Evolutionary conservation across 2,888 invertebrate genomes (phyloP).

Genomic region (Chymomyza amoena): DNA sequence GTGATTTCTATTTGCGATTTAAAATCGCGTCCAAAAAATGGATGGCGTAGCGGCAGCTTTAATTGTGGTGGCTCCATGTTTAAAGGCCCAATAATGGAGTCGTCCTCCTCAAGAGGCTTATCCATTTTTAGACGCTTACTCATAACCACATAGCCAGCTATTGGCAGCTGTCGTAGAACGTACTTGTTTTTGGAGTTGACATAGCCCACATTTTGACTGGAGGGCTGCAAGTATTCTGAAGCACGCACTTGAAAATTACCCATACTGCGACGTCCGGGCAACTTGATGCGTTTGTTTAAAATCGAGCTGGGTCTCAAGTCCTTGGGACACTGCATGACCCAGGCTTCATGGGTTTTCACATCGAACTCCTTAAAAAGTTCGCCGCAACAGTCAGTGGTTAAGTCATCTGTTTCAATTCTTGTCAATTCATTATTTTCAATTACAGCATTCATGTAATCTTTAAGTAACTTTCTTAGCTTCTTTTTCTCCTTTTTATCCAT

Average conservation of each 20-base stretch:
- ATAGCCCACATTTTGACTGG: neutral
- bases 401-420: neutral
- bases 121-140: neutral
- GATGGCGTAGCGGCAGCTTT: slow-evolving; percentile 22
- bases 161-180: neutral
- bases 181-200: neutral
- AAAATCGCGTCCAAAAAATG: slow-evolving; percentile 25
- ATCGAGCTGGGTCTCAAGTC: neutral
- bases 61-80: neutral
- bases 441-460: neutral
- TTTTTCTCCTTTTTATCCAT: slow-evolving; percentile 2
- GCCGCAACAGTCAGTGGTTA: neutral
- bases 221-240: neutral
- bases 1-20: slow-evolving; percentile 24
- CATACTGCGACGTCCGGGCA: neutral
- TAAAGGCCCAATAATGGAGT: neutral
- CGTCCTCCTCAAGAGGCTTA: neutral
- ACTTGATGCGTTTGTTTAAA: neutral
- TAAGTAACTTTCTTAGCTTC: neutral
- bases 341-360: neutral
- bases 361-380: neutral
- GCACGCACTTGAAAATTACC: neutral
- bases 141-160: neutral
- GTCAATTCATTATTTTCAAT: neutral
- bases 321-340: neutral